phyloP scores from a whole-genome alignment of 1,140 invertebrate species.

The Brachionus rotundiformis region DNA sequence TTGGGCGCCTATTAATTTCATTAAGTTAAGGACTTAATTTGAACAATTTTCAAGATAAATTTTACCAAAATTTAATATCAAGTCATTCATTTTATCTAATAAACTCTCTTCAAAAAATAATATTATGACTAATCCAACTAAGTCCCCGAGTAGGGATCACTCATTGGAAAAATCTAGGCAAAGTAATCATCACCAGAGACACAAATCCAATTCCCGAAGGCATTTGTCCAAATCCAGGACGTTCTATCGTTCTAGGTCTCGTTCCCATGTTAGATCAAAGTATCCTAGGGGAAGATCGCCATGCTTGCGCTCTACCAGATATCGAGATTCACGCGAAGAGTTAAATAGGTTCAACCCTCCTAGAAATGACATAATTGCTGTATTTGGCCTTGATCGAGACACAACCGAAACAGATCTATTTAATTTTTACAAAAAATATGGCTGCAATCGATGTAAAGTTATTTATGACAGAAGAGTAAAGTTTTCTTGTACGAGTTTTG shows the following conservation, averaged over 20 bases:
- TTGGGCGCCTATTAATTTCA: neutral
- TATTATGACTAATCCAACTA: too few species aligned
- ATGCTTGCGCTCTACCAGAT: neutral
- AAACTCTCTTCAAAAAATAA: too few species aligned
- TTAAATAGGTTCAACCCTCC: neutral
- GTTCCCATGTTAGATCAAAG: neutral
- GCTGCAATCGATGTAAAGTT: slow-evolving; percentile 19
- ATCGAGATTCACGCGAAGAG: neutral
- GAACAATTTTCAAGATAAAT: neutral
- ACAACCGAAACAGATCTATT: slow-evolving; percentile 15
- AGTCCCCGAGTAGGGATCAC: too few species aligned
- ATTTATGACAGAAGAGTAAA: slow-evolving; percentile 48
- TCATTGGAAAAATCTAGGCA: too few species aligned
- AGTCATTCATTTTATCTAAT: too few species aligned
- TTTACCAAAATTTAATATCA: neutral
- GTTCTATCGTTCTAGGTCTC: neutral
- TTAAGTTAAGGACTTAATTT: neutral
- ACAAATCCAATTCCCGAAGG: too few species aligned
- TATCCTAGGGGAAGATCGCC: neutral
- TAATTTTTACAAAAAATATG: slow-evolving; percentile 38
- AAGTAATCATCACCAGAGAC: too few species aligned
- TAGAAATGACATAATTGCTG: neutral
- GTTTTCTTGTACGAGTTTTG: neutral
- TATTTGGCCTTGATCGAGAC: slow-evolving; percentile 38
- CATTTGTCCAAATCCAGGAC: neutral